phyloP scores from a whole-genome alignment of 2,113 vertebrate species.

The Maccullochella peelii region DNA sequence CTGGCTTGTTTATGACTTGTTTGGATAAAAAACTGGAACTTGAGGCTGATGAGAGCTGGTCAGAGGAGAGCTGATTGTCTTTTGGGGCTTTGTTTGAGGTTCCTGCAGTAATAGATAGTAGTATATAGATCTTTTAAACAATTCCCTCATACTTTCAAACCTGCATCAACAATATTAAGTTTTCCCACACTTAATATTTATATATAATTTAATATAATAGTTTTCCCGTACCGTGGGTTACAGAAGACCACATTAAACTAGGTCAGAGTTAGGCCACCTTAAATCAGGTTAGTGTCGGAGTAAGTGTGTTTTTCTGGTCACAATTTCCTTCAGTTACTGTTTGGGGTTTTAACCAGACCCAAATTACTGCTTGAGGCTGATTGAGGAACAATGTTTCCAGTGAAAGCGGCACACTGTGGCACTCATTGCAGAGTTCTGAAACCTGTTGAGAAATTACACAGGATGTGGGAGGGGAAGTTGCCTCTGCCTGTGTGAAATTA shows the following conservation, averaged over 20 bases:
- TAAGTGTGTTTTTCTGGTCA: background rate
- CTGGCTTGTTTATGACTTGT: too few species aligned
- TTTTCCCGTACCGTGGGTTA: background rate
- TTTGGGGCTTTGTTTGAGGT: too few species aligned
- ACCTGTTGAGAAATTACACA: conserved; percentile 70
- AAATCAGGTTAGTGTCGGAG: background rate
- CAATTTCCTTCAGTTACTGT: background rate
- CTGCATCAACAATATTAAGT: background rate
- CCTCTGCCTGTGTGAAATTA: background rate
- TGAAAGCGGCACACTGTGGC: background rate
- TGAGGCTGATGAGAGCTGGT: too few species aligned
- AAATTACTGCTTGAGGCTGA: background rate
- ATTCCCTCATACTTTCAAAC: background rate
- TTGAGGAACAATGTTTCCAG: conserved; percentile 25
- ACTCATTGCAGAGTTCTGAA: conserved; percentile 25
- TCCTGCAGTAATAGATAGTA: too few species aligned
- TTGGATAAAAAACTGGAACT: too few species aligned
- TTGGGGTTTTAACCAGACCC: background rate
- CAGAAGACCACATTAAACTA: background rate
- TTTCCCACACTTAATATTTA: background rate
- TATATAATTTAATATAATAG: too few species aligned
- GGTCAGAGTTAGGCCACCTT: background rate
- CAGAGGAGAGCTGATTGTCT: too few species aligned
- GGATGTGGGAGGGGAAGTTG: conserved; percentile 67
- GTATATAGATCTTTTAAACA: background rate